Evolutionary conservation across 1,140 invertebrate genomes (phyloP).

Genomic region (Melitaea cinxia): DNA sequence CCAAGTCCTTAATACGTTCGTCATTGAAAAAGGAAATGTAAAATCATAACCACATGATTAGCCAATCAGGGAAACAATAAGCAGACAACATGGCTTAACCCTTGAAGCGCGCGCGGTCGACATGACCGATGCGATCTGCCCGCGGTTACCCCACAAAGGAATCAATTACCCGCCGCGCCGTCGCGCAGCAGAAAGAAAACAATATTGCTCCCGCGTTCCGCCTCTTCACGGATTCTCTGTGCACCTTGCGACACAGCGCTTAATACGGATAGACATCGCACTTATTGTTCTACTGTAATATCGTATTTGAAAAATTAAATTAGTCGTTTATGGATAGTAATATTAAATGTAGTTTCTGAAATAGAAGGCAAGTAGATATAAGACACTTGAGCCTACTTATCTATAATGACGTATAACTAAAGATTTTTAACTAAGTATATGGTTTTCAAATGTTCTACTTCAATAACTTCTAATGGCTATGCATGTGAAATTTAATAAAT

Average conservation of each 20-base stretch:
- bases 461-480: no score
- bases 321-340: no score
- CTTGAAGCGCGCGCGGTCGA: constrained; percentile 17
- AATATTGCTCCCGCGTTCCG: constrained; percentile 57
- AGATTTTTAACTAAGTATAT: no score
- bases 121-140: constrained; percentile 57
- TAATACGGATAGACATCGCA: constrained; percentile 27
- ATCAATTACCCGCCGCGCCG: constrained; percentile 57
- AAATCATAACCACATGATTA: no score
- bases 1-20: no score
- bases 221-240: constrained; percentile 55
- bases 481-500: no score
- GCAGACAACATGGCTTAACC: constrained; percentile 17
- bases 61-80: constrained; percentile 1
- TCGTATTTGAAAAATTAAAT: no score
- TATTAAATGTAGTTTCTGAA: no score
- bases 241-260: constrained; percentile 44
- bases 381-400: no score
- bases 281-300: background rate
- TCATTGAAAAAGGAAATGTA: background rate
- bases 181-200: constrained; percentile 57
- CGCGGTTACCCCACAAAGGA: constrained; percentile 65
- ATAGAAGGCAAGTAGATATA: no score
- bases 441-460: no score
- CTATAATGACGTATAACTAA: no score